A percentile compares a stretch with the other conserved stretches of the same genome.
Evolutionary conservation across 2,113 vertebrate species (phyloP).

Genomic region (Chrysemys picta): DNA sequence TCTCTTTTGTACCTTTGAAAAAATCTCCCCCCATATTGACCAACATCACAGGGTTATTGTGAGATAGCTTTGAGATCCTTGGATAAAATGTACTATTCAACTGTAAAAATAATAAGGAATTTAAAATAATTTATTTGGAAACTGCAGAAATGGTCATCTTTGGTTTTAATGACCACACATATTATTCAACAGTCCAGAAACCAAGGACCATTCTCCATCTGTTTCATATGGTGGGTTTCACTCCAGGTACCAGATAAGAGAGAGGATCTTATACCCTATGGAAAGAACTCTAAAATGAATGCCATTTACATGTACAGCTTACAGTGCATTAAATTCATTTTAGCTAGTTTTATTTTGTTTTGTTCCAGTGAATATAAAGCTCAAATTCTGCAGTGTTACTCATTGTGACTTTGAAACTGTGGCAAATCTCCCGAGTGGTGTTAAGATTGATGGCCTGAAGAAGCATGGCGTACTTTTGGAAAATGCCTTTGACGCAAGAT

Average conservation of each 20-base stretch:
- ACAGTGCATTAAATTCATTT: background rate
- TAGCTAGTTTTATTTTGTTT: background rate
- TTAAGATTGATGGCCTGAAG: background rate
- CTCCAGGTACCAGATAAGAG: background rate
- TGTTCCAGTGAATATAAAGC: background rate
- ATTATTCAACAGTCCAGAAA: background rate
- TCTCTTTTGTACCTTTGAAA: background rate
- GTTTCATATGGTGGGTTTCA: background rate
- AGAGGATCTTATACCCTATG: background rate
- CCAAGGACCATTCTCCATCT: background rate
- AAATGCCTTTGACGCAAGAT: background rate
- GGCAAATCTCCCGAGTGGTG: background rate
- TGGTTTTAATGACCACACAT: background rate
- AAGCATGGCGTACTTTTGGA: conserved; percentile 33
- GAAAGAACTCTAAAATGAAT: background rate
- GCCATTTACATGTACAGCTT: background rate
- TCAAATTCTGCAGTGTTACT: background rate
- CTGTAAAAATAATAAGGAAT: background rate
- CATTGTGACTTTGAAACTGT: background rate
- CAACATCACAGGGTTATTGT: rapidly evolving
- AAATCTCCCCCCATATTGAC: background rate
- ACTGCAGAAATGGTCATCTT: background rate
- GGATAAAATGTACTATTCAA: background rate
- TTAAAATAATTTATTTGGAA: background rate
- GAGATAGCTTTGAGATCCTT: background rate